Evolutionary conservation across 2,888 invertebrate species (phyloP).

Genomic region (Cactoblastis cactorum): DNA sequence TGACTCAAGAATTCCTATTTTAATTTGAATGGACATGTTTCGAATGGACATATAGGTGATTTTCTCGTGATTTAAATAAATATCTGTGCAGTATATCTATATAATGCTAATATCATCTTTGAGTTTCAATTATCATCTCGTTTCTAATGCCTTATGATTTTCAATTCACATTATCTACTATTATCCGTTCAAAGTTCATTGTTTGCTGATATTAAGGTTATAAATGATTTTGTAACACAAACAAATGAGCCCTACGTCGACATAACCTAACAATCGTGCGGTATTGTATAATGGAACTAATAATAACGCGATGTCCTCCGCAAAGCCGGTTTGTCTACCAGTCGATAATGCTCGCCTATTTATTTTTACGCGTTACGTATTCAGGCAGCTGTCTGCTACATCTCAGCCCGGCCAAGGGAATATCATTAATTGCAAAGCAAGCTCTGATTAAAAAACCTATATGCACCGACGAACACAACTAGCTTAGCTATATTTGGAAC

Average conservation of each 20-base stretch:
- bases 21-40: too few relatives aligned
- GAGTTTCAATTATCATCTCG: too few relatives aligned
- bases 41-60: too few relatives aligned
- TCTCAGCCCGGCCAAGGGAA: constrained; percentile 68
- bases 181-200: neutral
- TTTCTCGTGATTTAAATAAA: too few relatives aligned
- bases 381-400: constrained; percentile 66
- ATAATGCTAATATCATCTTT: too few relatives aligned
- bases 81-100: too few relatives aligned
- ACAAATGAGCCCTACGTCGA: constrained; percentile 10
- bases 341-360: constrained; percentile 73
- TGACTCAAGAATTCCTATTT: too few relatives aligned
- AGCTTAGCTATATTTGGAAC: constrained; percentile 63
- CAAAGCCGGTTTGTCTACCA: constrained; percentile 71
- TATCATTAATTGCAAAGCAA: constrained; percentile 47
- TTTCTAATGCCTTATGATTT: too few relatives aligned
- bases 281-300: constrained; percentile 57
- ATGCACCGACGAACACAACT: constrained; percentile 24
- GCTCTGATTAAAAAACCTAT: constrained; percentile 27
- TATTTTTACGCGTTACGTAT: constrained; percentile 78
- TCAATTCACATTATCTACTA: too few relatives aligned
- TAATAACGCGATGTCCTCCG: constrained; percentile 68
- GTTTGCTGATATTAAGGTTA: constrained; percentile 2
- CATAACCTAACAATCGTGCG: constrained; percentile 30
- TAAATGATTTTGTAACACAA: constrained; percentile 1